Evolutionary conservation across 1,140 invertebrate genomes (phyloP).

Genomic region (Hetaerina americana): DNA sequence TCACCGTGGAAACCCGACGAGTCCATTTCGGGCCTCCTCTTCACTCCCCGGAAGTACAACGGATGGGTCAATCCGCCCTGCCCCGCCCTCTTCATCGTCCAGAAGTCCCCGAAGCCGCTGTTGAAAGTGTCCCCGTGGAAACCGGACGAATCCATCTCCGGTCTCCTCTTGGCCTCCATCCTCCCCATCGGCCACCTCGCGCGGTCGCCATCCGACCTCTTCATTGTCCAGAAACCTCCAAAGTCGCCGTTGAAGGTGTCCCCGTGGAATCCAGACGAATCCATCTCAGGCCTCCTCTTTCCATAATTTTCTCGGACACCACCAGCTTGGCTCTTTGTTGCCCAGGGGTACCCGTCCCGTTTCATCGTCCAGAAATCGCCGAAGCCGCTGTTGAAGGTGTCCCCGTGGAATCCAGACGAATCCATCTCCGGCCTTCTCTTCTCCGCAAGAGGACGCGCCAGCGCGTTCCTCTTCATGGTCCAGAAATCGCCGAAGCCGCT

Average conservation of each 20-base stretch:
- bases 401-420: constrained; percentile 31
- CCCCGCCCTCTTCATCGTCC: constrained; percentile 21
- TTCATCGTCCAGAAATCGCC: constrained; percentile 34
- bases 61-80: no score
- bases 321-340: neutral
- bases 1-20: constrained; percentile 31
- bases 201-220: constrained; percentile 9
- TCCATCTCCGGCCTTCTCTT: constrained; percentile 30
- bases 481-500: constrained; percentile 35
- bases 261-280: constrained; percentile 31
- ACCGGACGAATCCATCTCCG: constrained; percentile 31
- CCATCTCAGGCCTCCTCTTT: constrained; percentile 28
- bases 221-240: constrained; percentile 33
- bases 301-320: neutral
- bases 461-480: constrained; percentile 28
- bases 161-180: constrained; percentile 20
- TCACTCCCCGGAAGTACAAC: constrained; percentile 12
- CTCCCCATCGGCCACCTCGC: neutral
- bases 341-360: constrained; percentile 15
- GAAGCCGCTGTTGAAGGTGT: constrained; percentile 32
- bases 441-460: neutral
- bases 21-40: constrained; percentile 27
- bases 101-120: constrained; percentile 33
- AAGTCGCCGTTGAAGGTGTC: constrained; percentile 33
- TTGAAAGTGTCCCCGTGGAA: constrained; percentile 34